Conservation (phyloP, 2,113 vertebrate genomes). For the Motacilla tschutschensis region DNA sequence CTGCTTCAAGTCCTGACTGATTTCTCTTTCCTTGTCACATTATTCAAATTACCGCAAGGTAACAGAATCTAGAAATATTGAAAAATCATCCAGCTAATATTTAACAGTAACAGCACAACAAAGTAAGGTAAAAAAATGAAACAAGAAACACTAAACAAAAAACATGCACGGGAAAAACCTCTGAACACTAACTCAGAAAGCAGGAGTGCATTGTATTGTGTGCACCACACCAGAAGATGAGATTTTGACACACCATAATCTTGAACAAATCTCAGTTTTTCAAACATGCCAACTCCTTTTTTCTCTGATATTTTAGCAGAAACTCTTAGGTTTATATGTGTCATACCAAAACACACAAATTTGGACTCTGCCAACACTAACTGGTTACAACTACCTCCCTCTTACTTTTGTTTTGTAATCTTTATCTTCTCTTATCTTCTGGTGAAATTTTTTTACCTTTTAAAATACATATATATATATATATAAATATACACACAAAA, state of each 20-base stretch:
- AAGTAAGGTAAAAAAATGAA: rapidly evolving
- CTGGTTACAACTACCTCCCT: neutral
- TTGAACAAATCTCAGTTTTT: neutral
- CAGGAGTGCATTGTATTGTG: neutral
- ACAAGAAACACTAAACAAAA: neutral
- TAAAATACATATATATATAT: neutral
- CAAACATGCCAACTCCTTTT: neutral
- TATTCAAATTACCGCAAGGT: neutral
- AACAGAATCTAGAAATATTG: neutral
- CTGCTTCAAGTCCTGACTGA: neutral
- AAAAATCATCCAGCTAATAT: neutral
- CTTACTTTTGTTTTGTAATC: neutral
- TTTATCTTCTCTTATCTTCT: neutral
- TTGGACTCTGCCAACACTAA: neutral
- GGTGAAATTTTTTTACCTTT: neutral
- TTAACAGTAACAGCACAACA: neutral
- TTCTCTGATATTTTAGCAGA: neutral
- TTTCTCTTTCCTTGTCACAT: neutral
- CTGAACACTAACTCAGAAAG: neutral
- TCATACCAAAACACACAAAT: neutral
- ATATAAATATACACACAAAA: neutral
- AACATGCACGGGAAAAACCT: neutral
- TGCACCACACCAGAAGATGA: neutral
- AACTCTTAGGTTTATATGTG: neutral
- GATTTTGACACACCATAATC: neutral